A percentile compares a stretch with the other conserved stretches of the same genome.
These are phyloP conservation scores for Pelodytes ibericus DNA, from an alignment of 2,797 vertebrate species.

Conservation along the genomic window DNA sequence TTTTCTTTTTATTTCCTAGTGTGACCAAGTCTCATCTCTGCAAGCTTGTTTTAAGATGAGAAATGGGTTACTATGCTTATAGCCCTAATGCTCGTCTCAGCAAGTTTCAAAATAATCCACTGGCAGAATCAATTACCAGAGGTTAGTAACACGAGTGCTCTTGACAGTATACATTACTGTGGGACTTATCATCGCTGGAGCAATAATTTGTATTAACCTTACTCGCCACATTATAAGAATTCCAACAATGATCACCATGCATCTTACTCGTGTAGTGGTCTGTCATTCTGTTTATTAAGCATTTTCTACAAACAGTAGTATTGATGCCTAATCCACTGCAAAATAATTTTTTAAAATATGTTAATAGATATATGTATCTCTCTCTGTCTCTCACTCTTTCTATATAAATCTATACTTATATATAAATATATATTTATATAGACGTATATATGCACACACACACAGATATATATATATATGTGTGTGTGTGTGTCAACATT, in stretches of 20 bases:
- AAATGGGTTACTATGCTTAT: conserved; percentile 34
- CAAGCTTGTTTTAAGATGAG: conserved; percentile 52
- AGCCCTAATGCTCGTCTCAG: conserved; percentile 44
- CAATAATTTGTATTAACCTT: conserved; percentile 51
- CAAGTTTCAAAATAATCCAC: conserved; percentile 48
- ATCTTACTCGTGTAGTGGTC: not conserved
- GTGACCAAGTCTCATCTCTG: conserved; percentile 15
- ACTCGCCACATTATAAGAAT: conserved; percentile 25
- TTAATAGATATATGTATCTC: no score
- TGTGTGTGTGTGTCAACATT: no score
- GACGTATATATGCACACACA: no score
- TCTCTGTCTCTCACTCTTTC: no score
- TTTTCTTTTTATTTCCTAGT: conserved; percentile 35
- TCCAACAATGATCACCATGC: conserved; percentile 25
- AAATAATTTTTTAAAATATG: no score
- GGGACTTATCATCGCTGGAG: conserved; percentile 29
- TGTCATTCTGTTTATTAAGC: conserved; percentile 8
- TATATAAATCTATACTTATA: no score
- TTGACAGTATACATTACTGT: conserved; percentile 36
- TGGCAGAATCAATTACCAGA: conserved; percentile 53
- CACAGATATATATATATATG: no score
- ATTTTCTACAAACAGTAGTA: conserved; percentile 20
- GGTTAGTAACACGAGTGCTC: conserved; percentile 41
- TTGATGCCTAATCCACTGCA: no score
- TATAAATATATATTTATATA: no score